phyloP scores from a whole-genome alignment of 2,797 vertebrate species.

The Hydrolagus colliei region DNA sequence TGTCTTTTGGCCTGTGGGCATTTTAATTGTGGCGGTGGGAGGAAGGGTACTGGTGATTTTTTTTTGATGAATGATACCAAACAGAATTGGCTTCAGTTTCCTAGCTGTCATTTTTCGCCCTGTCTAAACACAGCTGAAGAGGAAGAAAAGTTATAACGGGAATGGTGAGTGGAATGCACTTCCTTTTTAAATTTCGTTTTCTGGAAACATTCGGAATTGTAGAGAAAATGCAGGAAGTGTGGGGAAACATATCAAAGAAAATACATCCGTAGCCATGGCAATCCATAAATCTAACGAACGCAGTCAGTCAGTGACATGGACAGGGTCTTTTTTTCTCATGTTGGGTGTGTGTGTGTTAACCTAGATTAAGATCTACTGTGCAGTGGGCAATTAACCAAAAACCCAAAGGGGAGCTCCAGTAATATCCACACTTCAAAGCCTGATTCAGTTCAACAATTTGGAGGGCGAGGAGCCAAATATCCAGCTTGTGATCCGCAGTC shows the following conservation, averaged over 20 bases:
- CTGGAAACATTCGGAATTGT: neutral
- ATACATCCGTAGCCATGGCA: too few relatives aligned
- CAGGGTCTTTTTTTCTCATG: too few relatives aligned
- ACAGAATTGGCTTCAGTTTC: neutral
- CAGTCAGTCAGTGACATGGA: neutral
- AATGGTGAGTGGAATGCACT: neutral
- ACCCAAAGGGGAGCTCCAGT: neutral
- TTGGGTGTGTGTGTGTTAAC: too few relatives aligned
- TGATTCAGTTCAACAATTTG: neutral
- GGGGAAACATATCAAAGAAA: neutral
- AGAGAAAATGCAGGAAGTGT: neutral
- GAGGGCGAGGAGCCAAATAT: neutral
- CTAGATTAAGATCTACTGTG: neutral
- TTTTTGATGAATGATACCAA: neutral
- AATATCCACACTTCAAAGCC: neutral
- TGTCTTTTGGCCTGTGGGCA: neutral
- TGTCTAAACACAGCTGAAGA: neutral
- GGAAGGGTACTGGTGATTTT: neutral
- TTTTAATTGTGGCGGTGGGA: neutral
- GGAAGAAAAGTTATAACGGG: too few relatives aligned
- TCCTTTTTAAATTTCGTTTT: too few relatives aligned
- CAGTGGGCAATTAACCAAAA: neutral
- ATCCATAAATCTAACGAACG: too few relatives aligned
- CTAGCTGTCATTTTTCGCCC: neutral
- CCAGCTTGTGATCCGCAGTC: neutral